A percentile compares a stretch with the other conserved stretches of the same genome.
phyloP scores from a whole-genome alignment of 2,797 vertebrate species.

The Lerista edwardsae region DNA sequence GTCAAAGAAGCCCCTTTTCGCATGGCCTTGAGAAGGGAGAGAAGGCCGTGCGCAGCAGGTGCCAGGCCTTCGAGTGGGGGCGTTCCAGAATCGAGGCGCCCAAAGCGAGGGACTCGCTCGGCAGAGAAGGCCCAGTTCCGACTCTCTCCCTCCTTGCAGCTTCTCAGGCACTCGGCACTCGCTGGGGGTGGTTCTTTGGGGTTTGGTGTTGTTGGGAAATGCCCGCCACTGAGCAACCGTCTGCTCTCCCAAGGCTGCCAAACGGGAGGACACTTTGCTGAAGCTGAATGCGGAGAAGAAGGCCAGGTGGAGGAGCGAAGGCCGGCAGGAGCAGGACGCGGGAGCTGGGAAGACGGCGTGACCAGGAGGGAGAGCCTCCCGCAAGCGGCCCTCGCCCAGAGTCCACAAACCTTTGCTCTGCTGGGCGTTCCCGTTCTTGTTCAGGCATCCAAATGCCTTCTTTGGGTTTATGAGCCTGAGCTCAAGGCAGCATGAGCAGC shows the following conservation, averaged over 20 bases:
- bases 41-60: too few relatives aligned
- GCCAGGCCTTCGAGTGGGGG: too few relatives aligned
- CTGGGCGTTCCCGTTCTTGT: background rate
- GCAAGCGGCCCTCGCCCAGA: background rate
- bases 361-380: slow-evolving; percentile 32
- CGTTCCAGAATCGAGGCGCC: too few relatives aligned
- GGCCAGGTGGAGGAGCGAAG: slow-evolving; percentile 54
- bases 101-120: too few relatives aligned
- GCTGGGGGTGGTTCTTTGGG: background rate
- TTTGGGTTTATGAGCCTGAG: background rate
- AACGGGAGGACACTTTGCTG: slow-evolving; percentile 49
- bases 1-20: too few relatives aligned
- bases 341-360: slow-evolving; percentile 7
- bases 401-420: background rate
- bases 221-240: background rate
- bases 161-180: background rate
- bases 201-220: too few relatives aligned
- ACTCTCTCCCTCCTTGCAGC: too few relatives aligned
- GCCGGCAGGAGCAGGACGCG: slow-evolving; percentile 13
- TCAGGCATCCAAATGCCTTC: background rate
- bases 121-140: too few relatives aligned
- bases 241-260: slow-evolving; percentile 53
- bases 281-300: slow-evolving; percentile 61
- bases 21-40: too few relatives aligned
- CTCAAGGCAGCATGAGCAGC: too few relatives aligned